Percentiles rank a stretch among this genome's conserved stretches.
Conservation (phyloP, 2,113 vertebrate genomes). For the Albula glossodonta region DNA sequence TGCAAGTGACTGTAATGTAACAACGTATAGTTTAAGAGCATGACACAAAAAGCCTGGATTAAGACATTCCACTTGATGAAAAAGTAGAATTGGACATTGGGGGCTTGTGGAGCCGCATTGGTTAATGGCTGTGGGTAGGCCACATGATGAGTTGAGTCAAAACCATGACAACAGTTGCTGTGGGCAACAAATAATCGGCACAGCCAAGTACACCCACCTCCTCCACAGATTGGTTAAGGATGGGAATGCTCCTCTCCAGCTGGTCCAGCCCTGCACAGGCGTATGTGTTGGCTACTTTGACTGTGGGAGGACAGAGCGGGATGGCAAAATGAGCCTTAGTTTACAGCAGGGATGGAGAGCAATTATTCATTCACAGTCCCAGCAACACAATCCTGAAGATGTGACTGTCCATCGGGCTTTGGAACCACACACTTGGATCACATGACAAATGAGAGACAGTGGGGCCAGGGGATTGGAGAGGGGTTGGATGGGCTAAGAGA, state of each 20-base stretch:
- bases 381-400: no score
- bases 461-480: no score
- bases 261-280: slow-evolving; percentile 60
- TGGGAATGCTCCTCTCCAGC: slow-evolving; percentile 62
- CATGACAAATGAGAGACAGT: no score
- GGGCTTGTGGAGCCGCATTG: neutral
- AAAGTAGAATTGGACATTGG: neutral
- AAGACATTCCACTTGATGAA: neutral
- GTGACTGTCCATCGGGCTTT: no score
- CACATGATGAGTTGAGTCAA: neutral
- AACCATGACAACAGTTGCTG: no score
- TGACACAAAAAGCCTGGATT: neutral
- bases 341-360: no score
- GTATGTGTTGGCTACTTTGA: slow-evolving; percentile 58
- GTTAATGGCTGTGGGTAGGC: neutral
- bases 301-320: slow-evolving; percentile 42
- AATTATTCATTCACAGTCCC: no score
- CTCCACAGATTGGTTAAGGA: slow-evolving; percentile 65
- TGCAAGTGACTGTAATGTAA: no score
- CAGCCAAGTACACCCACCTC: slow-evolving; percentile 52
- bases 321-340: neutral
- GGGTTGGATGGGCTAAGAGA: no score
- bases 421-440: no score
- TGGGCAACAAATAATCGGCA: neutral
- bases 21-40: neutral